Conservation (phyloP, 2,113 vertebrate species). For the Hypanus sabinus region DNA sequence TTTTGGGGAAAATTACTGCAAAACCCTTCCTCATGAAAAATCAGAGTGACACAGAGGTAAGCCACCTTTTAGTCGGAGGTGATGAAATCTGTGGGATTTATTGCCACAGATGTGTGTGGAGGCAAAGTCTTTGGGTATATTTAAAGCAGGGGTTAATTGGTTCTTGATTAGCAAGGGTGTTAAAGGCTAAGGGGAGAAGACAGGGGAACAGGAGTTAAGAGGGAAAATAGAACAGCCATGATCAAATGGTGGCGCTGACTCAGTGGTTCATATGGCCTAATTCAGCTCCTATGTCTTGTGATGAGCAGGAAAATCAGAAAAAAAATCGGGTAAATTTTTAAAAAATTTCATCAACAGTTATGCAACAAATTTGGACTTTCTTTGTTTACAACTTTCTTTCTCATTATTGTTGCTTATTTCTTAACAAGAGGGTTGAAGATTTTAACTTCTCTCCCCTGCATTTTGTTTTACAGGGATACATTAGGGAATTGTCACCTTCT, state of each 20-base stretch:
- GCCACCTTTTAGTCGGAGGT: no score
- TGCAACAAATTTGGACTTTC: not conserved
- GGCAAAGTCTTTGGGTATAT: no score
- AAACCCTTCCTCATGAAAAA: not conserved
- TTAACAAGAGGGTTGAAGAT: not conserved
- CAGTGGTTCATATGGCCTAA: no score
- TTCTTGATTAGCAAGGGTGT: no score
- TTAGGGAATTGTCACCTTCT: conserved; percentile 86
- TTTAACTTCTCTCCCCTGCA: not conserved
- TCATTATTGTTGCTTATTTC: not conserved
- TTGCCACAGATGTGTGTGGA: no score
- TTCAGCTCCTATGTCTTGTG: no score
- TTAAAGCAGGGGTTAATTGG: no score
- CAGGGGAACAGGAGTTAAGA: no score
- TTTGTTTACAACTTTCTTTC: not conserved
- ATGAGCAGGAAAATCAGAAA: not conserved
- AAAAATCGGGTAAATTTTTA: not conserved
- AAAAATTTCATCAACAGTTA: not conserved
- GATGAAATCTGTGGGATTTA: no score
- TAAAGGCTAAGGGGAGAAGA: no score
- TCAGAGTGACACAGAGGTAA: not conserved
- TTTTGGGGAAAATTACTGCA: not conserved
- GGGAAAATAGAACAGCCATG: no score
- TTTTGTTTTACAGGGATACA: conserved; percentile 66
- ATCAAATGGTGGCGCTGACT: no score